Conservation (phyloP, 2,797 vertebrate species). For the Pangasius mekongensis region DNA sequence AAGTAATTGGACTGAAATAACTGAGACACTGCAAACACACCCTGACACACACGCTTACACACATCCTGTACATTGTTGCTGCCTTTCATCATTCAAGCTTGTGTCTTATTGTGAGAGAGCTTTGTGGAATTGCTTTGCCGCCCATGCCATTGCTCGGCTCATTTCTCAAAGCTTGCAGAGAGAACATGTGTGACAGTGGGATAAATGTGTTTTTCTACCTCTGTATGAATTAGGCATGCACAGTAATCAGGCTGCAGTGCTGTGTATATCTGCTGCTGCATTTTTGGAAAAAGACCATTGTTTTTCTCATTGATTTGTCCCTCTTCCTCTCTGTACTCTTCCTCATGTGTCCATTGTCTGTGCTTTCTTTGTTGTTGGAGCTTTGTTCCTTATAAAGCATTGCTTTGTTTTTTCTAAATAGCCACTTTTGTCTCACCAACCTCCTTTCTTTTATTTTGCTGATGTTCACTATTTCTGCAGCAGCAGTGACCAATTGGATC, state of each 20-base stretch:
- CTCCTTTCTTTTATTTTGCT: conserved; percentile 35
- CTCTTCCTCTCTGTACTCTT: conserved; percentile 5
- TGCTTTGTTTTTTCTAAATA: background rate
- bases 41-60: background rate
- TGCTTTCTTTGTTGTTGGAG: background rate
- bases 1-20: conserved; percentile 50
- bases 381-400: background rate
- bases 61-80: conserved; percentile 4
- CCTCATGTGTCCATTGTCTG: background rate
- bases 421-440: background rate
- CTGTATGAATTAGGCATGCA: conserved; percentile 17
- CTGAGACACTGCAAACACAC: conserved; percentile 24
- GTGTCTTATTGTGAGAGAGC: conserved; percentile 11
- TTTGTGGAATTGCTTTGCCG: conserved; percentile 19
- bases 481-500: conserved; percentile 33
- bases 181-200: conserved; percentile 38
- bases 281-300: conserved; percentile 13
- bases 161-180: conserved; percentile 21
- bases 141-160: conserved; percentile 46
- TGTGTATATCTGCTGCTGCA: conserved; percentile 29
- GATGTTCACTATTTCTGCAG: conserved; percentile 41
- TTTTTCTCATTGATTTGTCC: conserved; percentile 5
- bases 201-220: conserved; percentile 34
- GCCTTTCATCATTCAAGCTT: conserved; percentile 26
- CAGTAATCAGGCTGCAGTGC: conserved; percentile 47